Conservation (phyloP, 2,888 invertebrate genomes). For the Torymus auratus region DNA sequence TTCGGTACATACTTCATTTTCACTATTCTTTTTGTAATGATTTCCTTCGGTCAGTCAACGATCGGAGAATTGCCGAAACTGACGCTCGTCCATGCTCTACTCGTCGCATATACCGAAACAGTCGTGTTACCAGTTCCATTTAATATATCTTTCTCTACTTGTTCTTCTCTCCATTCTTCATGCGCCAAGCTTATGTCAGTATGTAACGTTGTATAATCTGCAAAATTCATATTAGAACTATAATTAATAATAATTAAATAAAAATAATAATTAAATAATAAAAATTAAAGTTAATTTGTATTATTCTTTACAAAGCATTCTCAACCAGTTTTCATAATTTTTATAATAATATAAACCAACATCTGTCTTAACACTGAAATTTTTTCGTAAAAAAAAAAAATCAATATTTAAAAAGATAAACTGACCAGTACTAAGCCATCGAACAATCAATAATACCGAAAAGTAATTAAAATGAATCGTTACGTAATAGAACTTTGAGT, state of each 20-base stretch:
- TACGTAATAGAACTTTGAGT: no score
- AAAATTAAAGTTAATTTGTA: background rate
- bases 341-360: background rate
- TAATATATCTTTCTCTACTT: constrained; percentile 17
- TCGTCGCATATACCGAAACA: constrained; percentile 43
- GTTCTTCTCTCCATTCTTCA: constrained; percentile 30
- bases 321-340: background rate
- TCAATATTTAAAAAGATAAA: no score
- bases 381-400: no score
- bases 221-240: constrained; percentile 41
- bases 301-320: background rate
- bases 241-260: no score
- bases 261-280: no score
- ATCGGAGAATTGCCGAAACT: constrained; percentile 49
- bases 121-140: constrained; percentile 41
- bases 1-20: constrained; percentile 9
- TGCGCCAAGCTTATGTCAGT: constrained; percentile 69
- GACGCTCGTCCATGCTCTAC: constrained; percentile 51
- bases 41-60: constrained; percentile 51
- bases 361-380: no score
- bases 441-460: no score
- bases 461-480: no score
- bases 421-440: no score
- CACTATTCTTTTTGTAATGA: constrained; percentile 29
- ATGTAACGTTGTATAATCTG: constrained; percentile 75